These are phyloP conservation scores for Hemicrepidius hirtus DNA, from an alignment of 2,888 invertebrate species.

Conservation along the genomic window DNA sequence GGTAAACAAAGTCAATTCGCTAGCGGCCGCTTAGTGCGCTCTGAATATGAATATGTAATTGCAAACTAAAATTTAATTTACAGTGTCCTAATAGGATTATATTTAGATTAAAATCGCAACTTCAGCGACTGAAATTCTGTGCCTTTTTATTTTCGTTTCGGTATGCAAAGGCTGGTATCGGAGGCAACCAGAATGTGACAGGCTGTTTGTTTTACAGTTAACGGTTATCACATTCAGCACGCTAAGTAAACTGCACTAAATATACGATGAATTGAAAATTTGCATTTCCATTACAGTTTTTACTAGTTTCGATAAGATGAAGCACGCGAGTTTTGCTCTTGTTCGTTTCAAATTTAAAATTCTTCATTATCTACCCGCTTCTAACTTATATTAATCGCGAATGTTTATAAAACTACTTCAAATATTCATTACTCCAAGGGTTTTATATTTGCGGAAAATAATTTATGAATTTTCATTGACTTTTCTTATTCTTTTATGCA, in stretches of 20 bases:
- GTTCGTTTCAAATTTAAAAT: constrained; percentile 28
- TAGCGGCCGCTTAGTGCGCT: constrained; percentile 51
- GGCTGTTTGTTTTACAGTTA: constrained; percentile 52
- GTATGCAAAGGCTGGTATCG: constrained; percentile 49
- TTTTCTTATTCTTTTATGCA: not conserved
- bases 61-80: constrained; percentile 63
- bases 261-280: constrained; percentile 57
- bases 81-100: constrained; percentile 61
- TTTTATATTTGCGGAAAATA: constrained; percentile 15
- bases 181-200: constrained; percentile 53
- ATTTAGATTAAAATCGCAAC: constrained; percentile 62
- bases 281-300: constrained; percentile 58
- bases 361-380: constrained; percentile 20
- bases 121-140: constrained; percentile 53
- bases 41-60: constrained; percentile 64
- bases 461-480: constrained; percentile 21
- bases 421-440: constrained; percentile 29
- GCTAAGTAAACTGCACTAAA: constrained; percentile 54
- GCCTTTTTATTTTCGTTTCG: constrained; percentile 48
- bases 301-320: constrained; percentile 40
- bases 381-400: constrained; percentile 18
- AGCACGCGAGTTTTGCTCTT: constrained; percentile 28
- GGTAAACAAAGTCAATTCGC: constrained; percentile 59
- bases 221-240: constrained; percentile 54
- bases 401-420: constrained; percentile 17